Evolutionary conservation across 2,888 invertebrate species (phyloP).

Genomic region (Sclerodermus sp.): DNA sequence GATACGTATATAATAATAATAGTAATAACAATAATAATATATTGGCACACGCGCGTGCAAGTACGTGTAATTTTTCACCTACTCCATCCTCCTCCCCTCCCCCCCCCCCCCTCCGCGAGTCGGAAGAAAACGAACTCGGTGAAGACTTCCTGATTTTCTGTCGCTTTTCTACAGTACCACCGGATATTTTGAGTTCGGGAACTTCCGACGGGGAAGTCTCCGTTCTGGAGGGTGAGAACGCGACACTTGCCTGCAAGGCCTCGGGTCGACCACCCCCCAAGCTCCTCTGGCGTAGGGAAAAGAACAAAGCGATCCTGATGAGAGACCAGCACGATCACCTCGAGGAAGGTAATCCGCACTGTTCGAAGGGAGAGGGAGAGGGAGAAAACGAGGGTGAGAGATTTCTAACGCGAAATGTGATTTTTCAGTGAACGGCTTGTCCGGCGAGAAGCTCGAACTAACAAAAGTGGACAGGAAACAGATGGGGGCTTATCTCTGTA

Average conservation of each 20-base stretch:
- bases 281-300: constrained; percentile 59
- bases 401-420: constrained; percentile 7
- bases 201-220: constrained; percentile 73
- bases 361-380: too few species aligned
- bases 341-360: constrained; percentile 37
- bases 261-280: constrained; percentile 73
- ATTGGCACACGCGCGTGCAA: too few species aligned
- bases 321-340: constrained; percentile 43
- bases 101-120: too few species aligned
- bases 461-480: constrained; percentile 70
- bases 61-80: too few species aligned
- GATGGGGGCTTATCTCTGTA: constrained; percentile 77
- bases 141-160: too few species aligned
- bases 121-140: too few species aligned
- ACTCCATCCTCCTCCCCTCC: too few species aligned
- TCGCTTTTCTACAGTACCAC: constrained; percentile 78
- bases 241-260: constrained; percentile 73
- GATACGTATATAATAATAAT: too few species aligned
- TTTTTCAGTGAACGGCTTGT: constrained; percentile 64
- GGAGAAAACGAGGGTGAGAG: too few species aligned
- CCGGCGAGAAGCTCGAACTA: constrained; percentile 68
- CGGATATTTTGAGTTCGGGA: constrained; percentile 76
- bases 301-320: constrained; percentile 43
- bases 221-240: constrained; percentile 74
- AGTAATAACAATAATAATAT: too few species aligned